phyloP scores from a whole-genome alignment of 2,797 vertebrate genomes.

The Acanthopagrus latus region DNA sequence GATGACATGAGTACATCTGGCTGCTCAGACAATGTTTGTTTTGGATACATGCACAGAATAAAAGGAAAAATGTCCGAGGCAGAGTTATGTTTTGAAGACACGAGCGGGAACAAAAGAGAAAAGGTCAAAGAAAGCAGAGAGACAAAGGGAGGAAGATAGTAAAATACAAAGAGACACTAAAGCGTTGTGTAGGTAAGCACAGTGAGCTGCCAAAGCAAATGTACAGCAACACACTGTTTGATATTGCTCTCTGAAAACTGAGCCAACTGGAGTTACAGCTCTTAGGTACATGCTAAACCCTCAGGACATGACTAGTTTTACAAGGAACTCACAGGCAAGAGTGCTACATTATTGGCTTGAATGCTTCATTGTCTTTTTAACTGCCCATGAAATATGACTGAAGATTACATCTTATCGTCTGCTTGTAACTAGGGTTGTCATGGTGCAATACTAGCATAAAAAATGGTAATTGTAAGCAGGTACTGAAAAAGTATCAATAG shows the following conservation, averaged over 20 bases:
- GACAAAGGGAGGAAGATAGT: conserved; percentile 35
- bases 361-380: not conserved
- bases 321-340: not conserved
- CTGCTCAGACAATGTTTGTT: conserved; percentile 49
- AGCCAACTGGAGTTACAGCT: not conserved
- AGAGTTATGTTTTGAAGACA: conserved; percentile 32
- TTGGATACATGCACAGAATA: conserved; percentile 58
- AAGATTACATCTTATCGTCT: not conserved
- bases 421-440: no score
- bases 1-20: not conserved
- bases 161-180: conserved; percentile 35
- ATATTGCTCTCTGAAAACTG: not conserved
- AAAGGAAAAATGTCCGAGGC: conserved; percentile 2
- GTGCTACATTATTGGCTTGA: not conserved
- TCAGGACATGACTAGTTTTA: not conserved
- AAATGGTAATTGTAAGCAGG: no score
- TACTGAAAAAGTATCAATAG: no score
- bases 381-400: not conserved
- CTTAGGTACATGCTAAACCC: conserved; percentile 10
- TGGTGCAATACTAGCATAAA: no score
- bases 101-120: not conserved
- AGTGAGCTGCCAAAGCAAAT: conserved; percentile 50
- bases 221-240: conserved; percentile 64
- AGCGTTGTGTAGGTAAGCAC: conserved; percentile 28
- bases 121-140: conserved; percentile 16